Evolutionary conservation across 2,888 invertebrate species (phyloP).

Genomic region (Drosophila subquinaria): DNA sequence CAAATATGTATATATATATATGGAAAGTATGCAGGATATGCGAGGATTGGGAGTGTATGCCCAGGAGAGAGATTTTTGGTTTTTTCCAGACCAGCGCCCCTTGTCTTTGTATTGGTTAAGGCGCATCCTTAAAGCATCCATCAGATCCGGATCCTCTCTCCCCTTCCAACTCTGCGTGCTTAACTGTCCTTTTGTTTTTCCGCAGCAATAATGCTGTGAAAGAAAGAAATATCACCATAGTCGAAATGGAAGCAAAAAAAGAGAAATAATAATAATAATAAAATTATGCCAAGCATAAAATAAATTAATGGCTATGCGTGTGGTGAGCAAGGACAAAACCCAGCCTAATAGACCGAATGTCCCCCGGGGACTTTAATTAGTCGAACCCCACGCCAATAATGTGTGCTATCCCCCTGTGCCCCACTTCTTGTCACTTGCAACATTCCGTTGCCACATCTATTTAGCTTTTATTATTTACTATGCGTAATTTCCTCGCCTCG

Average conservation of each 20-base stretch:
- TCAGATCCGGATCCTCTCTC: slow-evolving; percentile 17
- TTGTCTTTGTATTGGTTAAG: slow-evolving; percentile 51
- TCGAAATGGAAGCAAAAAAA: slow-evolving; percentile 39
- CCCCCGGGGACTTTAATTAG: slow-evolving; percentile 61
- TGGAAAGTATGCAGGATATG: slow-evolving; percentile 36
- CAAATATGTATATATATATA: slow-evolving; percentile 41
- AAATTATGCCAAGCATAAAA: slow-evolving; percentile 76
- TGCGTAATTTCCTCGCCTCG: slow-evolving; percentile 67
- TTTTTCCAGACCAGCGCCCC: slow-evolving; percentile 65
- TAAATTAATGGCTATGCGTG: slow-evolving; percentile 73
- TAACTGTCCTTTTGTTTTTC: slow-evolving; percentile 37
- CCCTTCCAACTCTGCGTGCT: slow-evolving; percentile 40
- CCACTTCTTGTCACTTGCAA: slow-evolving; percentile 1
- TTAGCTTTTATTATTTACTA: slow-evolving; percentile 67
- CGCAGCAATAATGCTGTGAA: slow-evolving; percentile 22
- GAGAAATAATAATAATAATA: slow-evolving; percentile 60
- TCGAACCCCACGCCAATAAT: slow-evolving; percentile 16
- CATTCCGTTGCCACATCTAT: slow-evolving; percentile 44
- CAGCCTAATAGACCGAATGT: slow-evolving; percentile 60
- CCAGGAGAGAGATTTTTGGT: slow-evolving; percentile 76
- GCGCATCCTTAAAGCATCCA: slow-evolving; percentile 69
- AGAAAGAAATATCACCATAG: slow-evolving; percentile 38
- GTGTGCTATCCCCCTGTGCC: slow-evolving; percentile 1
- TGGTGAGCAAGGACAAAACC: slow-evolving; percentile 66
- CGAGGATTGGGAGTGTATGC: slow-evolving; percentile 38